Base-by-base conservation (phyloP, 2,113 vertebrate species). In the Aviceda subcristata region DNA sequence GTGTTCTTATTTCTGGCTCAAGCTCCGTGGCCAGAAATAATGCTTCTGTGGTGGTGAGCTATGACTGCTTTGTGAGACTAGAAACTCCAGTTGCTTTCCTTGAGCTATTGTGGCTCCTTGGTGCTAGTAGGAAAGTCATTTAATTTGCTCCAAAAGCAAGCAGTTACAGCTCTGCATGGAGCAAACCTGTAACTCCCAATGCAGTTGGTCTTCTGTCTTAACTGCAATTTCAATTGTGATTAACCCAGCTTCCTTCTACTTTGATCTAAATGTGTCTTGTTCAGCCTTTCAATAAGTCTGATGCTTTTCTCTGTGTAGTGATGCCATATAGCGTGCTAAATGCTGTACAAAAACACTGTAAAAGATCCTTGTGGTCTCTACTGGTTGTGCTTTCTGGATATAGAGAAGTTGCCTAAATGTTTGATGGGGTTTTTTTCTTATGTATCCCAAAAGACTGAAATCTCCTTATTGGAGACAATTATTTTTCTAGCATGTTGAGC, bases 1-100 rank as follows among this genome's bases (percentile, higher is more conserved):
- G 55, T 59, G 71, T 88, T 93, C 55, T 94, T 83, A 88, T 97
- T 96, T 95, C 89, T 97, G 89, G 36, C 84, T 85, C 2, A 2
- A 72, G 72, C 88, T 85, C 66, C 1, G 0, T 64, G 53, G 91
- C 73, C 88, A 96, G 92, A 75, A 96, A 86, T 92, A 94, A 94
- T 2, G 10, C 86, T 91, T 73, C 69, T 81, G 79, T 60, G 75
- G 30, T 62, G 79, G 79, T 16, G 86, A 79, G 74, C 90, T 93
- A 6, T 46, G 75, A 46, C 68, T 91, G 46, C 86, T 90, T 59
- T 48, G 60, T n/a, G 51, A 79, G 79, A 46, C 36, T 74, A 76
- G 67, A 55, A 88, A 32, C 53, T 88, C 21, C 69, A 45, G 36
- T 21, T 84, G 83, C 83, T 94, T 91, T 78, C 83, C 80, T 43